Conservation (phyloP, 1,140 invertebrate genomes). For the Macrobrachium rosenbergii region DNA sequence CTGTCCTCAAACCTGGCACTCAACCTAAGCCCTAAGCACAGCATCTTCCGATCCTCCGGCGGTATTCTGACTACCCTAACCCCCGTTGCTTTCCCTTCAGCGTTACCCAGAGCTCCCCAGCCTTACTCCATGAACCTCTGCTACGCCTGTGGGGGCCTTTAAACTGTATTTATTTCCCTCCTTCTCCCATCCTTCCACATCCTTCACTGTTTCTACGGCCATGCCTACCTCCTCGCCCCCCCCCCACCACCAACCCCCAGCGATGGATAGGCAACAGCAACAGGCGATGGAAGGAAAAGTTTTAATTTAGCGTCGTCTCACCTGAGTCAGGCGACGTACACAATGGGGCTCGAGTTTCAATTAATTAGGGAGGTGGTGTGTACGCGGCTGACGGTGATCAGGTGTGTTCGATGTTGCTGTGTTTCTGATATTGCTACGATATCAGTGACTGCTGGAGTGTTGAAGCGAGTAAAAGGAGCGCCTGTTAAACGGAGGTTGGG, state of each 20-base stretch:
- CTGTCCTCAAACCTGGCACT: too few relatives aligned
- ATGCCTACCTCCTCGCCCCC: not conserved
- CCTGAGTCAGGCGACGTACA: not conserved
- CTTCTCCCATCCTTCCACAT: not conserved
- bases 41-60: too few relatives aligned
- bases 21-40: too few relatives aligned
- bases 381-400: not conserved
- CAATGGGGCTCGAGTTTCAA: slow-evolving; percentile 25
- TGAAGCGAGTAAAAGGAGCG: not conserved
- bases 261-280: not conserved
- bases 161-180: slow-evolving; percentile 9
- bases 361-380: slow-evolving; percentile 30
- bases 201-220: not conserved
- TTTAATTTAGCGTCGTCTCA: slow-evolving; percentile 9
- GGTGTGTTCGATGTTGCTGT: slow-evolving; percentile 13
- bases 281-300: slow-evolving; percentile 3
- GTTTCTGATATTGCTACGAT: not conserved
- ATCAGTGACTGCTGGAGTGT: not conserved
- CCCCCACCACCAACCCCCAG: not conserved
- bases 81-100: too few relatives aligned
- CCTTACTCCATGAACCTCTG: too few relatives aligned
- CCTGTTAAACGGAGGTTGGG: not conserved
- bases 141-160: not conserved
- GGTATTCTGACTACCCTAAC: too few relatives aligned
- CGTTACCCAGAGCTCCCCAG: too few relatives aligned